phyloP scores from a whole-genome alignment of 2,797 vertebrate species.

The Glossophaga mutica region DNA sequence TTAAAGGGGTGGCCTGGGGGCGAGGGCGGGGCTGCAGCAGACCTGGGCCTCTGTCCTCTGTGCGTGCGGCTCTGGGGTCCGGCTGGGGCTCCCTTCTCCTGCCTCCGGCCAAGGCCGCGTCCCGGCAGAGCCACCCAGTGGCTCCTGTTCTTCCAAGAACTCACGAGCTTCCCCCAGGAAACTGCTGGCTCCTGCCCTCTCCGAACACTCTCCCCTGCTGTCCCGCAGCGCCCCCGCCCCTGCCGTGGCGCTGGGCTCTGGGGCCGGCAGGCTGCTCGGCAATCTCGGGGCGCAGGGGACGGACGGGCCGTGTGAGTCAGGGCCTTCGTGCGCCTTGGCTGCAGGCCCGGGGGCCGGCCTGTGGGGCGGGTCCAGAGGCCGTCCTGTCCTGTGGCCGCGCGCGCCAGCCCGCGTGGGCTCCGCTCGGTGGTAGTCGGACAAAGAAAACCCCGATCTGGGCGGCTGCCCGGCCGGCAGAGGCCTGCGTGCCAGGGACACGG shows the following conservation, averaged over 20 bases:
- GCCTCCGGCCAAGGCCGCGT: background rate
- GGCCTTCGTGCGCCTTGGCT: background rate
- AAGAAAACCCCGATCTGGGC: background rate
- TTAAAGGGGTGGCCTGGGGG: accelerated
- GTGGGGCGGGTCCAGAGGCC: accelerated
- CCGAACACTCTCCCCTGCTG: background rate
- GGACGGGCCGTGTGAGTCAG: background rate
- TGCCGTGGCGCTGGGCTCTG: accelerated
- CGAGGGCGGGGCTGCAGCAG: accelerated
- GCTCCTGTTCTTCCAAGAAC: background rate
- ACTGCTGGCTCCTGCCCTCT: no score
- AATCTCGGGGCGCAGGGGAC: background rate
- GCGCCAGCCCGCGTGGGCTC: background rate
- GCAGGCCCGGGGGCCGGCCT: background rate
- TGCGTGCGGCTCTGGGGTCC: background rate
- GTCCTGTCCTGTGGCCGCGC: background rate
- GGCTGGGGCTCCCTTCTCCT: no score
- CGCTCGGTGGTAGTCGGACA: background rate
- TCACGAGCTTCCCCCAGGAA: background rate
- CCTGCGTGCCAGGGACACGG: accelerated
- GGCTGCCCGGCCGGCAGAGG: background rate
- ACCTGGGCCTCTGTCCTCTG: accelerated
- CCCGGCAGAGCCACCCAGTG: accelerated
- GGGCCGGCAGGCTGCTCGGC: no score
- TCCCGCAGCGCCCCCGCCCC: background rate